Conservation (phyloP, 2,888 invertebrate species). For the Augochlorella aurata region DNA sequence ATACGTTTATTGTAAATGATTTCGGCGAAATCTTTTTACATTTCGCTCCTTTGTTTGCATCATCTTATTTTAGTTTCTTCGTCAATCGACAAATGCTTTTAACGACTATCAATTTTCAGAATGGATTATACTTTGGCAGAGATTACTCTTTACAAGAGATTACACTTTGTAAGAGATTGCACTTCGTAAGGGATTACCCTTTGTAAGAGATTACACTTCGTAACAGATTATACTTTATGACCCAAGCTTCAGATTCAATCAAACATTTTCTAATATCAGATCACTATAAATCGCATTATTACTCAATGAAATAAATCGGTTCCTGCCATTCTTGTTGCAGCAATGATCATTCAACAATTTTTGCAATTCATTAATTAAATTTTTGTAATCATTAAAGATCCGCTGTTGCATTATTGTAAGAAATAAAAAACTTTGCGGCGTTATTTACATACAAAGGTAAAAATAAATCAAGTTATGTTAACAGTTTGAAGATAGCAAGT, state of each 20-base stretch:
- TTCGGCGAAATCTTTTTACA: not conserved
- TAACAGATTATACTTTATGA: not conserved
- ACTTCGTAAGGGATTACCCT: too few species aligned
- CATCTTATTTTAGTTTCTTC: too few species aligned
- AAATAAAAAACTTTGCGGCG: not conserved
- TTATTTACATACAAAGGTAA: too few species aligned
- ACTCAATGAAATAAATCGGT: not conserved
- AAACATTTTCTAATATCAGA: not conserved
- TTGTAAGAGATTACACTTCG: too few species aligned
- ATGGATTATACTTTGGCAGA: not conserved
- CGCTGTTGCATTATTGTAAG: not conserved
- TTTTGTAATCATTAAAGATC: not conserved
- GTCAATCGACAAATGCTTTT: not conserved
- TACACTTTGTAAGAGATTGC: too few species aligned
- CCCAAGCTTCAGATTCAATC: not conserved
- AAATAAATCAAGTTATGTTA: too few species aligned
- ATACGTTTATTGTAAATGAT: not conserved
- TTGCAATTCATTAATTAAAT: not conserved
- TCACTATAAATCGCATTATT: not conserved
- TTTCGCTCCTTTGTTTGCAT: not conserved
- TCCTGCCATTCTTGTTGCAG: not conserved
- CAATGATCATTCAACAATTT: not conserved
- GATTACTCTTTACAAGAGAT: too few species aligned
- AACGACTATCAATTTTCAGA: not conserved
- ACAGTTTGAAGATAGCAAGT: too few species aligned